Conservation (phyloP, 2,888 invertebrate genomes). For the Metopia argyrocephala region DNA sequence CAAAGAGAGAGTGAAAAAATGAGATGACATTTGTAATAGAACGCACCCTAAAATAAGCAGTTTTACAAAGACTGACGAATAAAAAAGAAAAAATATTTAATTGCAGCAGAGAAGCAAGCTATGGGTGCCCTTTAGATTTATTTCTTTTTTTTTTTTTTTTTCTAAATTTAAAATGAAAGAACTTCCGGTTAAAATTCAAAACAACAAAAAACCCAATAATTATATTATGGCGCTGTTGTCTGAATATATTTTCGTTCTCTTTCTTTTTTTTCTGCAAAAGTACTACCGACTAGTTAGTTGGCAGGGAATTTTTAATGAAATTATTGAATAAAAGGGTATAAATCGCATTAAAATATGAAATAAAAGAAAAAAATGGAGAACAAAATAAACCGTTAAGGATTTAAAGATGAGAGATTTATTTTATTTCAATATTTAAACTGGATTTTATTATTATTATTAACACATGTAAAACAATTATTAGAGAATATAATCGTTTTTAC, state of each 20-base stretch:
- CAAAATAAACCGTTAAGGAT: conserved; percentile 36
- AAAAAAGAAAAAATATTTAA: conserved; percentile 19
- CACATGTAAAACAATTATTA: conserved; percentile 48
- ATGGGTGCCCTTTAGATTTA: neutral
- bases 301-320: conserved; percentile 37
- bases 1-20: neutral
- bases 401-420: conserved; percentile 20
- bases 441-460: conserved; percentile 3
- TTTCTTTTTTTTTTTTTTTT: neutral
- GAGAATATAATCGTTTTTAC: conserved; percentile 33
- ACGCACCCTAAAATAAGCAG: conserved; percentile 58
- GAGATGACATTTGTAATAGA: conserved; percentile 44
- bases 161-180: conserved; percentile 68
- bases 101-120: conserved; percentile 1
- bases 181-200: conserved; percentile 69
- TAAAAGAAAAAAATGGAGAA: conserved; percentile 2
- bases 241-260: conserved; percentile 13
- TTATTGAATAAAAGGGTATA: conserved; percentile 55
- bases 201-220: conserved; percentile 44
- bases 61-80: conserved; percentile 29
- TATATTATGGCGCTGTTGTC: conserved; percentile 60
- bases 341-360: neutral
- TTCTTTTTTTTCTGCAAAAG: neutral
- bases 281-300: conserved; percentile 3
- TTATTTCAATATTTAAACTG: neutral